phyloP scores from a whole-genome alignment of 1,140 invertebrate species.

The Oreohelix idahoensis region DNA sequence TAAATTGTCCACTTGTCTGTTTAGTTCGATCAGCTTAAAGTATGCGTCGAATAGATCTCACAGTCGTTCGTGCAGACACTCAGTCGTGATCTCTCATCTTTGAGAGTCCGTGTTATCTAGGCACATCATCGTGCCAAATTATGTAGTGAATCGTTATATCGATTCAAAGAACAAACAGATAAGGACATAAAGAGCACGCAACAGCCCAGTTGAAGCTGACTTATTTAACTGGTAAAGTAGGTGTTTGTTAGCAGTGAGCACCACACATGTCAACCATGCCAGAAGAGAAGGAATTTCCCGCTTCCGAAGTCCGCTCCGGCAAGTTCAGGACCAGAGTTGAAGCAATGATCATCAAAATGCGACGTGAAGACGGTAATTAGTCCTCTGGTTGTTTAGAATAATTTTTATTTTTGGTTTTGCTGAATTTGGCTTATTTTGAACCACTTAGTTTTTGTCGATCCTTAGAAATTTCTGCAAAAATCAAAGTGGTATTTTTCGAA shows the following conservation, averaged over 20 bases:
- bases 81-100: neutral
- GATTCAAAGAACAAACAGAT: neutral
- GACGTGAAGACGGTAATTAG: neutral
- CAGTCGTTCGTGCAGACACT: neutral
- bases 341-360: neutral
- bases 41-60: neutral
- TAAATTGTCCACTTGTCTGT: too few relatives aligned
- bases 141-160: neutral
- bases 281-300: neutral
- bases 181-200: neutral
- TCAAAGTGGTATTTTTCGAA: too few relatives aligned
- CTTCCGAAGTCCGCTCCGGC: neutral
- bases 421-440: too few relatives aligned
- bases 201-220: neutral
- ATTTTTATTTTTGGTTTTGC: too few relatives aligned
- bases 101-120: neutral
- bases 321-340: neutral
- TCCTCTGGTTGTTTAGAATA: neutral
- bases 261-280: neutral
- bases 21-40: too few relatives aligned
- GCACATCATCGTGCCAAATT: neutral
- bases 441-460: too few relatives aligned
- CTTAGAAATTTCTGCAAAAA: too few relatives aligned
- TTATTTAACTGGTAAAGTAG: neutral
- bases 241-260: neutral